Evolutionary conservation across 1,140 invertebrate species (phyloP), one percentile per base, ranked within the genome.

Genomic region (Tetraneura akinire): DNA sequence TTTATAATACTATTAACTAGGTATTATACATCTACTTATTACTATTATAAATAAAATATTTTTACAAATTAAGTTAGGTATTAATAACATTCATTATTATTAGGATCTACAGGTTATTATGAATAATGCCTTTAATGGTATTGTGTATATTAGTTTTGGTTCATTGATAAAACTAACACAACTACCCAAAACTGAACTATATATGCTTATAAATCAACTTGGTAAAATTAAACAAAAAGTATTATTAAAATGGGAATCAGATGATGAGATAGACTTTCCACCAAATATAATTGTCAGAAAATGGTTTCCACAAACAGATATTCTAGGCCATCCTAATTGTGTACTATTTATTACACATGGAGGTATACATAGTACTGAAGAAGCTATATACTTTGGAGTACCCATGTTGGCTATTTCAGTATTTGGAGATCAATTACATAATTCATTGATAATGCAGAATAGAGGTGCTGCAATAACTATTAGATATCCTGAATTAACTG

Each of bases 191-290:
- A 42, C 37, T 57, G 51, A 76, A 57, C 18, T 76, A 8, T n/a
- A 57, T 11, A 57, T 76, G 14, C 16, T 76, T 55, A 42, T 76
- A 18, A 42, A n/a, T 9, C 51, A 57, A 57, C 53, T 76, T 9
- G 32, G 71, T 9, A 55, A 21, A 10, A 42, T 76, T 4, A 86
- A 87, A 81, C 68, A 49, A 55, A 73, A 45, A 23, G 89, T 92
- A 49, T 86, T 93, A 70, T 92, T 91, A 91, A 92, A 92, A 87
- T 93, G 90, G 90, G 91, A 92, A 84, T 87, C 86, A 70, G 88
- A 91, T 10, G 86, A 86, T 2, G 83, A 89, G 81, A 83, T 87
- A 2, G 85, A 88, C 18, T 57, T 78, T 21, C 88, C 90, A 16
- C 84, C 87, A 76, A 93, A 93, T 85, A 86, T 92, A 55, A 88